phyloP scores from a whole-genome alignment of 2,113 vertebrate genomes.

The Chamaea fasciata region DNA sequence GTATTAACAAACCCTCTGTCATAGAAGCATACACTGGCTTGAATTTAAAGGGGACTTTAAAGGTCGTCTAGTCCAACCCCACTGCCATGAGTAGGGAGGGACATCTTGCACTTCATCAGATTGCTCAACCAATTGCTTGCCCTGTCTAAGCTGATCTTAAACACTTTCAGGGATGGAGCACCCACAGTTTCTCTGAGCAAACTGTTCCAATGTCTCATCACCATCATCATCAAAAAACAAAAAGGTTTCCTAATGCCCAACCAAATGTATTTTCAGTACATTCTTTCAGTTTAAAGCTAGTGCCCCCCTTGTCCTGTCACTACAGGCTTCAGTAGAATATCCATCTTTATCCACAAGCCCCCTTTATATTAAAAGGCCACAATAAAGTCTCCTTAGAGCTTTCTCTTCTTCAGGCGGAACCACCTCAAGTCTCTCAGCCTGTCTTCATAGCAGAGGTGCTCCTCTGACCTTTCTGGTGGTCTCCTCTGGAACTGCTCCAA shows the following conservation, averaged over 20 bases:
- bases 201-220: background rate
- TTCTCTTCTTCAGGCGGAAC: background rate
- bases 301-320: background rate
- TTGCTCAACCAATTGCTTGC: background rate
- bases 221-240: background rate
- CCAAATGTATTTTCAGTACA: background rate
- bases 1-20: background rate
- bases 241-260: background rate
- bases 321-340: background rate
- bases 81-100: background rate
- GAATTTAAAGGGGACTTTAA: background rate
- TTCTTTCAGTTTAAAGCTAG: background rate
- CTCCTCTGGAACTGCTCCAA: background rate
- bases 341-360: background rate
- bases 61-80: background rate
- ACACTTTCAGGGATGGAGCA: background rate
- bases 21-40: background rate
- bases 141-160: background rate
- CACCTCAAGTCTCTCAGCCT: background rate
- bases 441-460: background rate
- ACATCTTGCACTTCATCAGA: background rate
- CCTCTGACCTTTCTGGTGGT: background rate
- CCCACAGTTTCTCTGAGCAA: background rate
- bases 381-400: background rate
- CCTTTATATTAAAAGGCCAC: background rate